Evolutionary conservation across 2,888 invertebrate species (phyloP), one percentile per base, ranked within the genome.

Genomic region (Mechanitis messenoides): DNA sequence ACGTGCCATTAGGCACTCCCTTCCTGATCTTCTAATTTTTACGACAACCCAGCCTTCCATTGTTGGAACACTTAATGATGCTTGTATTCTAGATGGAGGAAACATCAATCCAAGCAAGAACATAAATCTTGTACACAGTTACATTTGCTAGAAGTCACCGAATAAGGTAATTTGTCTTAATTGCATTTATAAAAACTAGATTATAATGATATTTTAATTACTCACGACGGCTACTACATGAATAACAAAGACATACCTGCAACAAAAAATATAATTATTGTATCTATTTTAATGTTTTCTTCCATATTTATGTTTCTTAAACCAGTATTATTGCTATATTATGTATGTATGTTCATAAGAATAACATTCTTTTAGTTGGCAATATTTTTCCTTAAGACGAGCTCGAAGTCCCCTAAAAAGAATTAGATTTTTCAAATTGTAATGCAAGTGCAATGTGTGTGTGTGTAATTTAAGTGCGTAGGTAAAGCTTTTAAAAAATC

Each of bases 1-100:
- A 76, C 76, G 72, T 74, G 74, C 80, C 78, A 85, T 86, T 85
- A 85, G 85, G 81, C 87, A 75, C 88, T 78, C 88, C 88, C 87
- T 84, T 88, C 83, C 81, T 81, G 79, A 75, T 85, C 83, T 86
- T 83, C 82, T 83, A 83, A 82, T 85, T 85, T 87, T 87, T 83
- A 77, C 80, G 73, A 63, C 63, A 75, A 76, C 88, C 85, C 80
- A 86, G 78, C 88, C 88, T 83, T 77, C 77, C 83, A 87, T 89
- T 88, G 87, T 88, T 88, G 78, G 79, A 58, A 63, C 54, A 53
- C 58, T 45, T 65, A 67, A 68, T 61, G 64, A 64, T 53, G 60
- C 45, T 58, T 59, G 54, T 62, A 53, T 60, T 64, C 56, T 28
- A 61, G 45, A 45, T 46, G 53, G 42, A 54, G 45, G 59, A 38